phyloP scores from a whole-genome alignment of 2,797 vertebrate species.

The Nannoperca obscura region DNA sequence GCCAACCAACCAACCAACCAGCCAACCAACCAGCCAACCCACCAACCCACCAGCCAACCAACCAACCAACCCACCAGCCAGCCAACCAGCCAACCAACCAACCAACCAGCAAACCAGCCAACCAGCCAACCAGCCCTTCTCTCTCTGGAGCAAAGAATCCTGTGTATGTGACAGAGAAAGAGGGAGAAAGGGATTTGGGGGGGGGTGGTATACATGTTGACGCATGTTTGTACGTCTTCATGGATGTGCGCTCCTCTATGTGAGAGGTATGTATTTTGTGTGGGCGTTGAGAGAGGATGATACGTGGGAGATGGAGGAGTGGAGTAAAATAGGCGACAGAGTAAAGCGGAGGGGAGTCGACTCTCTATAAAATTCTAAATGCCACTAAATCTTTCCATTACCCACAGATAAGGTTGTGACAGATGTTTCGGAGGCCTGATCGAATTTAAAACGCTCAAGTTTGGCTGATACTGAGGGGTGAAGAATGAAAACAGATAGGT shows the following conservation, averaged over 20 bases:
- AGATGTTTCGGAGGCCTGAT: slow-evolving; percentile 66
- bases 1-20: too few relatives aligned
- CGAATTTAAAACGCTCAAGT: slow-evolving; percentile 60
- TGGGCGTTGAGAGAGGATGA: slow-evolving; percentile 54
- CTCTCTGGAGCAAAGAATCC: slow-evolving; percentile 32
- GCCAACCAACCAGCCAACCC: too few relatives aligned
- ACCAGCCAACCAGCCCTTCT: slow-evolving; percentile 3
- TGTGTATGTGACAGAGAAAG: slow-evolving; percentile 10
- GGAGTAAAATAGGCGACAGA: slow-evolving; percentile 33
- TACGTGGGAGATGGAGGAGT: slow-evolving; percentile 31
- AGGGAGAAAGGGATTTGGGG: slow-evolving; percentile 26
- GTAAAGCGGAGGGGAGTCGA: slow-evolving; percentile 46
- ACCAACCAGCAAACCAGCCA: neutral
- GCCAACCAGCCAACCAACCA: too few relatives aligned
- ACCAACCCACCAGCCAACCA: too few relatives aligned
- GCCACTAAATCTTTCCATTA: slow-evolving; percentile 72
- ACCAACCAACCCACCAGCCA: too few relatives aligned
- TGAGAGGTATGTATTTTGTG: slow-evolving; percentile 37
- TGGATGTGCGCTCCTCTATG: neutral
- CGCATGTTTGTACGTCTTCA: slow-evolving; percentile 32
- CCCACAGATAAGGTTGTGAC: slow-evolving; percentile 68
- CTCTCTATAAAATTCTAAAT: slow-evolving; percentile 60
- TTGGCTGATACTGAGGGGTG: slow-evolving; percentile 51
- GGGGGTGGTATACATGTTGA: slow-evolving; percentile 38
- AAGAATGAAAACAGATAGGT: slow-evolving; percentile 58